Evolutionary conservation across 2,797 vertebrate genomes (phyloP).

Genomic region (Trachops cirrhosus): DNA sequence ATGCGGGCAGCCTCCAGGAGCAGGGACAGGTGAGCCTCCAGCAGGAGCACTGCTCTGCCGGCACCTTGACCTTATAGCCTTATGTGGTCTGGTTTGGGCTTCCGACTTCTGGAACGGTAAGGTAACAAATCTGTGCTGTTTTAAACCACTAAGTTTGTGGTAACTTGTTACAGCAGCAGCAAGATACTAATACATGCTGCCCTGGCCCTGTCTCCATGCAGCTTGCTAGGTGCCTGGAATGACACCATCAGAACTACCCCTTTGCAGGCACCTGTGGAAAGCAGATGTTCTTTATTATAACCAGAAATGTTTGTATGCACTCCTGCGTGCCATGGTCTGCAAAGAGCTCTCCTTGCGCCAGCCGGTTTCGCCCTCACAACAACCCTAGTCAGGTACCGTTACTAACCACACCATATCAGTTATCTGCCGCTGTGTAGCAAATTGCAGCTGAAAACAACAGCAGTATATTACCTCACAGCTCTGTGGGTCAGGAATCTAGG

Average conservation of each 20-base stretch:
- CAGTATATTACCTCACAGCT: background rate
- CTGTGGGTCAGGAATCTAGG: background rate
- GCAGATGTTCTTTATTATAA: background rate
- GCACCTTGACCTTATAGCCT: background rate
- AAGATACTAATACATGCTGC: background rate
- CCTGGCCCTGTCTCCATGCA: background rate
- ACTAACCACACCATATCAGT: background rate
- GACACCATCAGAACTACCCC: background rate
- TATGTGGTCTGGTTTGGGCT: too few species aligned
- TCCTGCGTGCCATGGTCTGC: background rate
- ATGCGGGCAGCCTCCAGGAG: background rate
- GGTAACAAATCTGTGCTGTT: background rate
- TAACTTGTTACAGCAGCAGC: background rate
- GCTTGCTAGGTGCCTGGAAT: background rate
- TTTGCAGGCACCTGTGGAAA: background rate
- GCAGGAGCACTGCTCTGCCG: fast-evolving
- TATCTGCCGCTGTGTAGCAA: background rate
- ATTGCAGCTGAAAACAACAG: background rate
- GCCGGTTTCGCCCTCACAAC: background rate
- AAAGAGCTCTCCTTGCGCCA: background rate
- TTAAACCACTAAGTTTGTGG: background rate
- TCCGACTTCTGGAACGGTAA: background rate
- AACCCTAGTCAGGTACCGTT: background rate
- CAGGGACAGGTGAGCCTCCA: background rate
- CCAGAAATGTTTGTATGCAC: background rate